phyloP scores from a whole-genome alignment of 2,113 vertebrate genomes.

The Aleadryas rufinucha region DNA sequence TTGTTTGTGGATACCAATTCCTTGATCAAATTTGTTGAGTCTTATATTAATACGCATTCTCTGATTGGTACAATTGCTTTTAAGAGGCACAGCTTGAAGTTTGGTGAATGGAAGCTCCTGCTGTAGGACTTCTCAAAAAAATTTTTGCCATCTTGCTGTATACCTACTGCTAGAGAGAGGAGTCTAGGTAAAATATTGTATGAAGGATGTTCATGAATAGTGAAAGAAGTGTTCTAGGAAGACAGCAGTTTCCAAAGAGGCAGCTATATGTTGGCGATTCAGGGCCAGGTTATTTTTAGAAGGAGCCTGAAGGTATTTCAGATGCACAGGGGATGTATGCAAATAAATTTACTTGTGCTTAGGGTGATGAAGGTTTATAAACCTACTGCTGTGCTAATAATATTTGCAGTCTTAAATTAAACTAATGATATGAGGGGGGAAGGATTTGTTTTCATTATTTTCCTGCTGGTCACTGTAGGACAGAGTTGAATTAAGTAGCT shows the following conservation, averaged over 20 bases:
- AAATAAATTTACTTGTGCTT: neutral
- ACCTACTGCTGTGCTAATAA: neutral
- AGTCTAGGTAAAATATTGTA: neutral
- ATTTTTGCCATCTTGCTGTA: neutral
- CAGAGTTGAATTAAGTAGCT: neutral
- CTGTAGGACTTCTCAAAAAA: neutral
- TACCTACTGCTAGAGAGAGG: neutral
- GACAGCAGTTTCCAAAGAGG: neutral
- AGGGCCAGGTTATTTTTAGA: neutral
- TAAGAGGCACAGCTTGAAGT: neutral
- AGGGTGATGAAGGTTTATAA: neutral
- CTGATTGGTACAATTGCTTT: neutral
- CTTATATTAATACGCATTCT: neutral
- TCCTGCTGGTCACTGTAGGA: neutral
- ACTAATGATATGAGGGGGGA: neutral
- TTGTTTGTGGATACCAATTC: neutral
- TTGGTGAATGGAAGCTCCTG: neutral
- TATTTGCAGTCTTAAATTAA: neutral
- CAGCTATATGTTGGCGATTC: fast-evolving
- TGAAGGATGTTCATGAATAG: neutral
- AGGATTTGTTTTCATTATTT: neutral
- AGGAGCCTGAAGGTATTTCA: neutral
- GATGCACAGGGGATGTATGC: neutral
- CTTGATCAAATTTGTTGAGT: neutral
- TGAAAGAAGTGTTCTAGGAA: neutral